A percentile compares a stretch with the other conserved stretches of the same genome.
These are phyloP conservation scores for Resseliella maxima DNA, from an alignment of 2,888 invertebrate species.

Conservation along the genomic window DNA sequence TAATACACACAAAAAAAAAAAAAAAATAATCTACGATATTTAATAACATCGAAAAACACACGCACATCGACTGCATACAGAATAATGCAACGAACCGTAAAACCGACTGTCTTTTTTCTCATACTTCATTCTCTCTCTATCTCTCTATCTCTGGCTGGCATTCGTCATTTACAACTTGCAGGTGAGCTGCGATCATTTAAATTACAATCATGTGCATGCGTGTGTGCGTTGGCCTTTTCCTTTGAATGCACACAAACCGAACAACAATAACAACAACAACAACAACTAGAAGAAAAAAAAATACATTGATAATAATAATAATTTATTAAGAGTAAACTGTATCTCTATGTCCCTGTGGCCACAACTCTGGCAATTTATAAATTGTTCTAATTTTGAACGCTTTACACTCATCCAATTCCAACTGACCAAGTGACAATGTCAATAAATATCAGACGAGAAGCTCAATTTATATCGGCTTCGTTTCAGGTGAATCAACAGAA, in stretches of 20 bases:
- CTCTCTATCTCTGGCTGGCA: background rate
- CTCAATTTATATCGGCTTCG: too few species aligned
- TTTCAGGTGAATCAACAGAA: background rate
- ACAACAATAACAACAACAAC: too few species aligned
- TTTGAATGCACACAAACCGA: background rate
- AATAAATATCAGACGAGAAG: too few species aligned
- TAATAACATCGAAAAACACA: background rate
- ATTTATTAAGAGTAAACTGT: conserved; percentile 34
- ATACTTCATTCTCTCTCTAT: background rate
- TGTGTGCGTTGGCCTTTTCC: background rate
- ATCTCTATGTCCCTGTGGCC: conserved; percentile 13
- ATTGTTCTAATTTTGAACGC: conserved; percentile 39
- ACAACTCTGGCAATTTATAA: background rate
- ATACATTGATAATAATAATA: conserved; percentile 45
- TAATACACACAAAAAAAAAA: background rate
- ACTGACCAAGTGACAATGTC: background rate
- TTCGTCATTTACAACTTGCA: conserved; percentile 35
- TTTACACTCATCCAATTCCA: background rate
- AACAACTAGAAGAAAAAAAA: too few species aligned
- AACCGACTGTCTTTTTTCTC: conserved; percentile 23
- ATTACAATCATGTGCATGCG: background rate
- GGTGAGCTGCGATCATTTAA: conserved; percentile 38
- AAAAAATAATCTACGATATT: background rate
- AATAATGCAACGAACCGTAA: conserved; percentile 54
- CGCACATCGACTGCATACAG: conserved; percentile 8